Evolutionary conservation across 2,888 invertebrate species (phyloP).

Genomic region (Lepidonotus clava): DNA sequence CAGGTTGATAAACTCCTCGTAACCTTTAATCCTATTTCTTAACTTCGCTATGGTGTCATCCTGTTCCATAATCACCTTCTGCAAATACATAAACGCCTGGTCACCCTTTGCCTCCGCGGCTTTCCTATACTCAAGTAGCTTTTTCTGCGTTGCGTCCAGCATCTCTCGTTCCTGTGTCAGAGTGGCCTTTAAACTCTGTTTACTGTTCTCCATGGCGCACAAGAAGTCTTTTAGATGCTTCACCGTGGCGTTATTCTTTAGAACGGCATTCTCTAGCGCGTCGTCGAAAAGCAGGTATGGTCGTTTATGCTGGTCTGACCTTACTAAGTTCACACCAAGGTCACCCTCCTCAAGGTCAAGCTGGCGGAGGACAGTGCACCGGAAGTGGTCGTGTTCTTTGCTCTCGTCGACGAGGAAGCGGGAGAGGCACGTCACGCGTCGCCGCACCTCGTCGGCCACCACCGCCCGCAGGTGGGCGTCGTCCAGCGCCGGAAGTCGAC

Average conservation of each 20-base stretch:
- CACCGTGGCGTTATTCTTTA: neutral
- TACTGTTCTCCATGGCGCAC: neutral
- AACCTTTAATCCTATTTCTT: neutral
- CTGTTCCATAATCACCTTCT: slow-evolving; percentile 38
- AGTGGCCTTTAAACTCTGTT: neutral
- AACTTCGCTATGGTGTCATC: slow-evolving; percentile 31
- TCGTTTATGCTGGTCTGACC: slow-evolving; percentile 18
- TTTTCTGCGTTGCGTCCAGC: neutral
- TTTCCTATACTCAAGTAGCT: neutral
- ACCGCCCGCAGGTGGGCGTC: neutral
- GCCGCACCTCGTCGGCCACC: slow-evolving; percentile 2
- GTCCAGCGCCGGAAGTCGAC: neutral
- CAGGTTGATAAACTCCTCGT: neutral
- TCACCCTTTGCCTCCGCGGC: neutral
- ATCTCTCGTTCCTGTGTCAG: neutral
- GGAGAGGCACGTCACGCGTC: neutral
- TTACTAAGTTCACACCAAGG: neutral
- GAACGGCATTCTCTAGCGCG: neutral
- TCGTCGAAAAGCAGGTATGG: slow-evolving; percentile 23
- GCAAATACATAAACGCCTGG: neutral
- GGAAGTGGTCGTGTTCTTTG: neutral
- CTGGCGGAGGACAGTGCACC: neutral
- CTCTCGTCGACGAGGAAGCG: slow-evolving; percentile 26
- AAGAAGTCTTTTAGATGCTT: neutral
- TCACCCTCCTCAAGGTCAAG: neutral